Conservation (phyloP, 2,113 vertebrate genomes). For the Panthera leo region DNA sequence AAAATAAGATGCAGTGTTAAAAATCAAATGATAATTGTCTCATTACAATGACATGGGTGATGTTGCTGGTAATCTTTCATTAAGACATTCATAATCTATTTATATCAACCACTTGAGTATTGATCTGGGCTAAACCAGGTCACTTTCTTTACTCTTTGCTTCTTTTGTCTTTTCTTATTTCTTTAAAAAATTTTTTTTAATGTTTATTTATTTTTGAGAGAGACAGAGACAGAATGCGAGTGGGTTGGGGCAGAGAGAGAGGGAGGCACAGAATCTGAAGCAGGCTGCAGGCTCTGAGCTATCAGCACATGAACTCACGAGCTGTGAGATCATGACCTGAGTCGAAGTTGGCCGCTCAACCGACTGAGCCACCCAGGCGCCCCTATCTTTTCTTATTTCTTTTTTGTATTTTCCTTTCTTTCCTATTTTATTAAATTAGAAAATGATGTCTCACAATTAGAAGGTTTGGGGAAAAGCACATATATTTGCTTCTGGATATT, state of each 20-base stretch:
- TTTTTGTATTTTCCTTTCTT: conserved; percentile 6
- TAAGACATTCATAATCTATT: neutral
- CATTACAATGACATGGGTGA: neutral
- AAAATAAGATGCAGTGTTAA: conserved; percentile 19
- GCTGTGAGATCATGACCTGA: too few species aligned
- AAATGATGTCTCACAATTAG: neutral
- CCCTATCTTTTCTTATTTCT: too few species aligned
- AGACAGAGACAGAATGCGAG: too few species aligned
- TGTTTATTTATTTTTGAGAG: too few species aligned
- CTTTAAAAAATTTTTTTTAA: too few species aligned
- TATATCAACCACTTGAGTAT: neutral
- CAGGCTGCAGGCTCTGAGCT: too few species aligned
- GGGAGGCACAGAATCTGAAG: too few species aligned
- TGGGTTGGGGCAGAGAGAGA: too few species aligned
- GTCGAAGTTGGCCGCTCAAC: too few species aligned
- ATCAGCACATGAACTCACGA: too few species aligned
- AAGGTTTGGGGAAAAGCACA: neutral
- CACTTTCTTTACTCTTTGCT: neutral
- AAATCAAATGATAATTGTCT: conserved; percentile 4
- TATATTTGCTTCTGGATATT: neutral
- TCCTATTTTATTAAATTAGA: conserved; percentile 7
- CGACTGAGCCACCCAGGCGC: too few species aligned
- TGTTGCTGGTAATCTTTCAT: neutral
- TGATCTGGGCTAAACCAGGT: neutral
- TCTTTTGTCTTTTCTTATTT: neutral